Conservation (phyloP, 2,797 vertebrate genomes). For the Labeo calbasu region DNA sequence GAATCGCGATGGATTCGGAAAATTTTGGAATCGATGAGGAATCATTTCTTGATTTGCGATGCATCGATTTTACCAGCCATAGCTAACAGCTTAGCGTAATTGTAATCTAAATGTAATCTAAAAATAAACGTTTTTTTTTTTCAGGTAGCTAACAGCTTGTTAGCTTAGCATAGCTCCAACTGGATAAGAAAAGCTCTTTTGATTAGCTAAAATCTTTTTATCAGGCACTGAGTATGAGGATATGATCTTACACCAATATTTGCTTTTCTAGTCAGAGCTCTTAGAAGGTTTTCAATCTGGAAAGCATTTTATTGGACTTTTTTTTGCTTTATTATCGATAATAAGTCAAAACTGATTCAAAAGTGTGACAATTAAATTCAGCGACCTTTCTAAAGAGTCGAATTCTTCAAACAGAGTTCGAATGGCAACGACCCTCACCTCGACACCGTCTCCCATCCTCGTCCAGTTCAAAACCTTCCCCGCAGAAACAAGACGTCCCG, state of each 20-base stretch:
- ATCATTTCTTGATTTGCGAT: too few species aligned
- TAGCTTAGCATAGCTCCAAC: neutral
- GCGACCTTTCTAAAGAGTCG: neutral
- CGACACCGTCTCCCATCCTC: constrained; percentile 77
- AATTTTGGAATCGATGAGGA: too few species aligned
- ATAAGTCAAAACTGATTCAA: neutral
- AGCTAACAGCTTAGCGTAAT: too few species aligned
- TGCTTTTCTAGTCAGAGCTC: neutral
- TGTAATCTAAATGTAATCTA: too few species aligned
- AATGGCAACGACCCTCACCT: constrained; percentile 70
- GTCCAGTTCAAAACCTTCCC: constrained; percentile 77
- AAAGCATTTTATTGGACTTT: neutral
- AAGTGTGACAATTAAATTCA: neutral
- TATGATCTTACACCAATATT: neutral
- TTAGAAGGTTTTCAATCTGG: neutral
- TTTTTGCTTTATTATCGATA: neutral
- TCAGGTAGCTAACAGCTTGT: too few species aligned
- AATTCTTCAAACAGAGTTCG: neutral
- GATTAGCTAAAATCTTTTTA: neutral
- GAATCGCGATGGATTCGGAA: too few species aligned
- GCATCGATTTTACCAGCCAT: too few species aligned
- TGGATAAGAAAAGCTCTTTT: neutral
- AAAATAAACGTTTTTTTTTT: too few species aligned
- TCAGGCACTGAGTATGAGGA: neutral
- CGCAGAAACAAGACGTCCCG: constrained; percentile 79